Conservation (phyloP, 2,797 vertebrate genomes). For the Zenarchopterus dispar region DNA sequence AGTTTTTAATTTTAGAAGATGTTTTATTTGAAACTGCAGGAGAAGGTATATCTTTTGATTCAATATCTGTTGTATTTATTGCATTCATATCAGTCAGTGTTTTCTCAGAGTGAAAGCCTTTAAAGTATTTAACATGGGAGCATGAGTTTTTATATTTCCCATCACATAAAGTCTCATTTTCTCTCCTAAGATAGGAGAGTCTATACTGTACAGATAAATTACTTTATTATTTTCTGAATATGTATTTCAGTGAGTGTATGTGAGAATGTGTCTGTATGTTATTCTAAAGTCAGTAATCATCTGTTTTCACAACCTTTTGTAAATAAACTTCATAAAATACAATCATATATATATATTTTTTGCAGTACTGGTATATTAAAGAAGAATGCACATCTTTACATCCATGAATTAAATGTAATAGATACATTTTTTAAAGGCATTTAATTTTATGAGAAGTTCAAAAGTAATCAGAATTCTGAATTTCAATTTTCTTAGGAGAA, state of each 20-base stretch:
- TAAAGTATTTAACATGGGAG: conserved; percentile 58
- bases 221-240: conserved; percentile 29
- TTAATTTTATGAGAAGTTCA: too few species aligned
- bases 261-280: background rate
- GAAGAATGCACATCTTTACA: too few species aligned
- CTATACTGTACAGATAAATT: conserved; percentile 30
- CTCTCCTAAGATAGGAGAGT: conserved; percentile 12
- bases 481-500: too few species aligned
- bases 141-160: conserved; percentile 25
- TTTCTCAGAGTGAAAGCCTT: conserved; percentile 50
- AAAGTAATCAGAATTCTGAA: too few species aligned
- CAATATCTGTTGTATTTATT: conserved; percentile 66
- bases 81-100: conserved; percentile 29
- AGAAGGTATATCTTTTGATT: conserved; percentile 32
- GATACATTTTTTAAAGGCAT: too few species aligned
- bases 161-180: conserved; percentile 22
- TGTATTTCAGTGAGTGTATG: conserved; percentile 12
- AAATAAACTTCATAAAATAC: conserved; percentile 52
- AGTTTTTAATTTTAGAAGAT: conserved; percentile 8
- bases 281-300: conserved; percentile 8
- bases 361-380: too few species aligned
- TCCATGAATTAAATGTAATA: too few species aligned
- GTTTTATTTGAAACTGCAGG: conserved; percentile 22
- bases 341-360: too few species aligned
- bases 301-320: conserved; percentile 57